phyloP scores from a whole-genome alignment of 2,888 invertebrate genomes.

The Drosophila conformis region DNA sequence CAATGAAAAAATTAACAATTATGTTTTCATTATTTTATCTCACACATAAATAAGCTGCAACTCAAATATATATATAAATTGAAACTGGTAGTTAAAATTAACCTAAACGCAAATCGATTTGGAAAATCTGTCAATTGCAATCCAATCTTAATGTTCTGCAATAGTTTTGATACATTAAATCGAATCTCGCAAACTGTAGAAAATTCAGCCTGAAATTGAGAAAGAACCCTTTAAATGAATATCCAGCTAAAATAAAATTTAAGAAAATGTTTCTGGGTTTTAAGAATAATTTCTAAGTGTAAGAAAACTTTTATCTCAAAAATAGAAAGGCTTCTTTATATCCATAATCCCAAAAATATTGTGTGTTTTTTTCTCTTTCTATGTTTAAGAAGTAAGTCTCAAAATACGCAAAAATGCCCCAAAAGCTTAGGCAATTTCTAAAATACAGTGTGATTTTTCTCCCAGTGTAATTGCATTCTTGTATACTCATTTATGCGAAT shows the following conservation, averaged over 20 bases:
- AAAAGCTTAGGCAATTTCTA: background rate
- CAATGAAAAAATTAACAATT: background rate
- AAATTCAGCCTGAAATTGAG: no score
- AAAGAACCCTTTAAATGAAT: no score
- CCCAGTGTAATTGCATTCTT: background rate
- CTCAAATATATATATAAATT: background rate
- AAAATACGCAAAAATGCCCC: no score
- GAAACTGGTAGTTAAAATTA: background rate
- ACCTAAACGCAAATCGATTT: no score
- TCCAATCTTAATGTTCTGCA: no score
- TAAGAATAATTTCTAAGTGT: no score
- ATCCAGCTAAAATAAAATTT: rapidly evolving
- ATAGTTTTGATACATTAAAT: no score
- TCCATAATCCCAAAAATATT: no score
- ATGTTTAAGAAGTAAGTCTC: background rate
- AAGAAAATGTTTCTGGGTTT: rapidly evolving
- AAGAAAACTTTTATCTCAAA: no score
- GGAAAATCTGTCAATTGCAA: no score
- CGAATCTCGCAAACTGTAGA: no score
- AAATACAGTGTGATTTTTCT: background rate
- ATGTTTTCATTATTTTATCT: background rate
- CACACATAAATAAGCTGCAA: background rate
- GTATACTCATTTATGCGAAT: background rate
- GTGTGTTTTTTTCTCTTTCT: background rate
- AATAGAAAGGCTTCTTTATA: no score